Base-by-base conservation (phyloP, 2,888 invertebrate species). In the Hemithea aestivaria region DNA sequence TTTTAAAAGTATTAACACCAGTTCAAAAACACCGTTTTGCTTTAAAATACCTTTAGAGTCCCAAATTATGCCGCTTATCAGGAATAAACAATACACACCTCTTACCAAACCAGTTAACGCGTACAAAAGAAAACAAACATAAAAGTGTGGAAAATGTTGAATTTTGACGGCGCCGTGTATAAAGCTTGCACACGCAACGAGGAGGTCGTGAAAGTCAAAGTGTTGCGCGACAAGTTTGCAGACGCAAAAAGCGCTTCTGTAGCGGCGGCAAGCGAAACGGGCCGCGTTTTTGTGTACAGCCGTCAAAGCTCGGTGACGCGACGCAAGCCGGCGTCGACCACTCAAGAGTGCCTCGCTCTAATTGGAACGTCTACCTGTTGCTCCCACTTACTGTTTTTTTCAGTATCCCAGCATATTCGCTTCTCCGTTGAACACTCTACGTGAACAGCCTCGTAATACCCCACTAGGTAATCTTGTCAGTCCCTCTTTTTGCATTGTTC, bases 321-420 rank as follows among this genome's bases (percentile, higher is more conserved):
- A 82, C 77, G 78, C 75, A 72, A 67, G 68, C 66, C 68, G 67
- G 63, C 73, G 70, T 64, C 74, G 66, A 50, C 74, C 69, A 69
- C 76, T 81, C 73, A 69, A 76, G 73, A 67, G 66, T 72, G 74
- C 68, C 71, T 66, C 67, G 57, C 78, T 75, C 82, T 87, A 85
- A 87, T 85, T 85, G 87, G 84, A 53, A 79, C 69, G 74, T 75
- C 79, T 82, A 87, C 85, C 85, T 85, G 85, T 87, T 87, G 85
- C 80, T 67, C 67, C 65, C 58, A 63, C 74, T 75, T 72, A 69
- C 66, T 65, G 66, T 73, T 75, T 78, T 77, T 80, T 76, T 72
- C 62, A 65, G 59, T 53, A 62, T 52, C 59, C 61, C 54, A 60
- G 64, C 54, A 73, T 73, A 69, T 63, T 71, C 67, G 63, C 28